Evolutionary conservation across 2,888 invertebrate species (phyloP).

Genomic region (Cataglyphis livida): DNA sequence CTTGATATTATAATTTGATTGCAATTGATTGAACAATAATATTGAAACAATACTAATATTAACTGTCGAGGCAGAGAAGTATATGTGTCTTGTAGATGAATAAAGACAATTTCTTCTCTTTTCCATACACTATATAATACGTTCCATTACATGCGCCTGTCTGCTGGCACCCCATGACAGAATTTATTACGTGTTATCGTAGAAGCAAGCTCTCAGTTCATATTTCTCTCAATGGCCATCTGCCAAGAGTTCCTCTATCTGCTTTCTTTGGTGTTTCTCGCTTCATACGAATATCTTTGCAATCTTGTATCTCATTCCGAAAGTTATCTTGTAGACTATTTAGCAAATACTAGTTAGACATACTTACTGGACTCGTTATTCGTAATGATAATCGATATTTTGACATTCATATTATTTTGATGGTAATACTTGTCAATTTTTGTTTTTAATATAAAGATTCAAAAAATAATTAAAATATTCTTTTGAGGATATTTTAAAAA

Average conservation of each 20-base stretch:
- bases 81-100: not conserved
- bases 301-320: constrained; percentile 38
- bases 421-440: not conserved
- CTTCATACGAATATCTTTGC: constrained; percentile 25
- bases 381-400: not conserved
- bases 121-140: not conserved
- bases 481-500: not conserved
- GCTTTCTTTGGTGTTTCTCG: constrained; percentile 24
- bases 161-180: constrained; percentile 16
- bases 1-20: not conserved
- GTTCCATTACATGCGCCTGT: not conserved
- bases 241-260: constrained; percentile 61
- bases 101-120: not conserved
- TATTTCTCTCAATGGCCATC: constrained; percentile 62
- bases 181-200: constrained; percentile 42
- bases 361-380: not conserved
- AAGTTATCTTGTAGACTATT: constrained; percentile 27
- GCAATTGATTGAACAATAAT: not conserved
- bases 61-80: not conserved
- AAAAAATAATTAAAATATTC: not conserved
- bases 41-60: not conserved
- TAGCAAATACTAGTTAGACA: not conserved
- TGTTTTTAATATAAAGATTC: not conserved
- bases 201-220: constrained; percentile 47
- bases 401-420: not conserved